Base-by-base conservation (phyloP, 1,140 invertebrate species). In the Arion vulgaris region DNA sequence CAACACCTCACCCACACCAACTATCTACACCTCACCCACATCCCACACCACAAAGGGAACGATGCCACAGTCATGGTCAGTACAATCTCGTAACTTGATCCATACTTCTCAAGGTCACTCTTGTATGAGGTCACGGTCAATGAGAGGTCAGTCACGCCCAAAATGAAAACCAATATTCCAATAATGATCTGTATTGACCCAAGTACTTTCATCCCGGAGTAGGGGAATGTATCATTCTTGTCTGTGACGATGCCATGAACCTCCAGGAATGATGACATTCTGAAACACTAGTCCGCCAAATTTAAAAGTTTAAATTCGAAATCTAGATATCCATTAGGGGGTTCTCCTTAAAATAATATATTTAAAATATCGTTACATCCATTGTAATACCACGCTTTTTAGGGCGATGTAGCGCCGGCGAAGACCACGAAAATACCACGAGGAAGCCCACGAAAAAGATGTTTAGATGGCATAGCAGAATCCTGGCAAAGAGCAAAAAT, bases 31-130 rank as follows among this genome's bases (percentile, higher is more conserved):
- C 80, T 81, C 71, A 81, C 80, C 80, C 80, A 81, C 57, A 81
- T 74, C 34, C 80, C 80, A 57, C 80, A 73, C 80, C 80, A 81
- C 32, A 81, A n/a, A 1, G 80, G 80, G 11, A 34, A 73, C 7
- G 69, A 73, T 0, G 28, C 80, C 4, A 74, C 45, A 1, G 80
- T 81, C 41, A 81, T 7, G 9, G 80, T 32, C 11, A 74, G 69
- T 15, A 81, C 57, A n/a, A 4, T 19, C 4, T 81, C 80, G 49
- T 81, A 81, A 15, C 57, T 28, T 13, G 39, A 28, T 36, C 80
- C 80, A 41, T 81, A 81, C 1, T 26, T 74, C 28, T 28, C 13
- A 4, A 57, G 26, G 80, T 72, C 80, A 74, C n/a, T 32, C 38
- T 74, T 38, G 49, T 81, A 62, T 39, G 69, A 81, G 17, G 49